Base-by-base conservation (phyloP, 2,888 invertebrate species). In the Ophonus ardosiacus region DNA sequence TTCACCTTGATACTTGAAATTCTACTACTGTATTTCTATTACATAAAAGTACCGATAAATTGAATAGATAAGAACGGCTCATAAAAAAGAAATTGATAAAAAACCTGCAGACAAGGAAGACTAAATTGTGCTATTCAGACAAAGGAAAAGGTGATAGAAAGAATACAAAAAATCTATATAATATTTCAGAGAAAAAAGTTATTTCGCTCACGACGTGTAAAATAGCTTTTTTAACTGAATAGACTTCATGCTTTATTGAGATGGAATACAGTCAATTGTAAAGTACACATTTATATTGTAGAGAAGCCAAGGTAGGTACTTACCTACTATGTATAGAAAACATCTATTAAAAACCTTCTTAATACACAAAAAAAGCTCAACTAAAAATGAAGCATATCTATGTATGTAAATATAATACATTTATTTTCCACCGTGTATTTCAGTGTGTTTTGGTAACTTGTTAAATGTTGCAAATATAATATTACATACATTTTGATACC, bases 91-190 rank as follows among this genome's bases (percentile, higher is more conserved):
- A 59, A 59, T 59, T 59, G 59, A 59, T 59, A 59, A 59, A 59
- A 59, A 59, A 59, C 17, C 13, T 59, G 59, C 5, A 59, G 15
- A 31, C 31, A 38, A 68, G 15, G 38, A 68, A 38, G 38, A 68
- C n/a, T 38, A 38, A 68, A 68, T 68, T 24, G 31, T 68, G 68
- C 31, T 68, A 68, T 68, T 68, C 38, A 68, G 24, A 68, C 68
- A 24, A 13, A 65, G 65, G 18, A 31, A 38, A 65, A 65, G 43
- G 43, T 51, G 43, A 51, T 51, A 51, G 43, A 51, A 51, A 51
- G 7, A 51, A 13, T 51, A 51, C 43, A 51, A 51, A 51, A 51
- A 51, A 51, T 51, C 43, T 51, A 51, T 51, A 51, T 51, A 59
- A 17, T 59, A 59, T 59, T 59, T 59, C 59, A 65, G 43, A 10